These are phyloP conservation scores for Columbina picui DNA, from an alignment of 2,113 vertebrate genomes.

Conservation along the genomic window DNA sequence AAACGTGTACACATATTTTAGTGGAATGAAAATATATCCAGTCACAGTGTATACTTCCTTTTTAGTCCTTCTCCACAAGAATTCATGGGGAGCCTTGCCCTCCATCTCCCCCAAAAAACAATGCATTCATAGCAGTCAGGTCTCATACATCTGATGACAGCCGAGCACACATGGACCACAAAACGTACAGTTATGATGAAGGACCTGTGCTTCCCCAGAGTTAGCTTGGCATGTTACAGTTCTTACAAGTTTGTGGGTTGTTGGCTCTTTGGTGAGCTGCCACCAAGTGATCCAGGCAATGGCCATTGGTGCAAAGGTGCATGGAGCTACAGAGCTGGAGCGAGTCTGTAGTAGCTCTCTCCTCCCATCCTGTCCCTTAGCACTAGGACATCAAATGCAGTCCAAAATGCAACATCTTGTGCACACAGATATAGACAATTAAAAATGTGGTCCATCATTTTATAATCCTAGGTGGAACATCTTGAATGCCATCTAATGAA, in stretches of 20 bases:
- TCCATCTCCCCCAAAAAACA: no score
- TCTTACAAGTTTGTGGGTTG: background rate
- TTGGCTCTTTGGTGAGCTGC: background rate
- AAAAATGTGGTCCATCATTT: background rate
- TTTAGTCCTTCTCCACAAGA: background rate
- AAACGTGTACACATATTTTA: background rate
- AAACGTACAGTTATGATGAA: rapidly evolving
- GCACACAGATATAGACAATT: background rate
- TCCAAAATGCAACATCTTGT: background rate
- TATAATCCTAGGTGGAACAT: background rate
- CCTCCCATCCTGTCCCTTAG: rapidly evolving
- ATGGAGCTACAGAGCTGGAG: background rate
- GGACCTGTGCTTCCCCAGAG: background rate
- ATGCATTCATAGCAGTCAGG: background rate
- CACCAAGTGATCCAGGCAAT: background rate
- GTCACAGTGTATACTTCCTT: background rate
- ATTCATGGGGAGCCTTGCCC: background rate
- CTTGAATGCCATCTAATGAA: background rate
- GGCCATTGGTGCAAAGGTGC: background rate
- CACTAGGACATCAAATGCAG: rapidly evolving
- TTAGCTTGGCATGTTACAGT: background rate
- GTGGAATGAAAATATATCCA: background rate
- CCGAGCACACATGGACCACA: background rate
- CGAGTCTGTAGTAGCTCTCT: background rate
- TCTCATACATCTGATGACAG: background rate